Base-by-base conservation (phyloP, 2,797 vertebrate species). In the Alectoris magna region DNA sequence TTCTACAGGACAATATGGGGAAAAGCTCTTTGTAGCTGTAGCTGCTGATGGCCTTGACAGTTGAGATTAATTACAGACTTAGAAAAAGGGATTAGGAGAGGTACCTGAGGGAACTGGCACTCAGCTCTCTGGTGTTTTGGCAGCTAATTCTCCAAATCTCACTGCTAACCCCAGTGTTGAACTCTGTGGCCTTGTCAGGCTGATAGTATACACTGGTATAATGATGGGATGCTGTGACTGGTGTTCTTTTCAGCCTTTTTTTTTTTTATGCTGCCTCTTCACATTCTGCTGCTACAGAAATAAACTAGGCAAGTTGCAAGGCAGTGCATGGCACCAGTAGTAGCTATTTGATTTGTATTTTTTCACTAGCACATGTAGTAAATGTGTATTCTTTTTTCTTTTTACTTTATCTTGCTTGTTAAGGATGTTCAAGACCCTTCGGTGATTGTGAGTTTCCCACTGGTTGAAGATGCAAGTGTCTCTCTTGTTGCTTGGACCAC, bases 341-440 rank as follows among this genome's bases (percentile, higher is more conserved):
- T 70, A 66, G 39, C 23, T 59, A 2, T 10, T 51, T 38, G 14
- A 74, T 36, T 38, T 31, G 12, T 59, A 13, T 84, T 88, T 83
- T 63, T 51, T 93, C 39, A 10, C 23, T 18, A 14, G 31, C 15
- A n/a, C 11, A 3, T 24, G 19, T 63, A 75, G 21, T 64, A 74
- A 67, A 64, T 24, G 5, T 59, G 41, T 66, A 26, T 48, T n/a
- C 24, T 3, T 39, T 14, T 70, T 18, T 5, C 8, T 31, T 83
- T 56, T 82, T 48, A 8, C 66, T 77, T 53, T 74, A 96, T 56
- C 10, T 93, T 75, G 41, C 85, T 46, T 90, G 12, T 91, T 64
- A 97, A 99, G 99, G 99, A 99, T 27, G 99, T 99, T 80, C 99
- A 99, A 89, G 99, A 99, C 93, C 99, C 99, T 24, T 99, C 99